These are phyloP conservation scores for Aplodontia rufa DNA, from an alignment of 2,113 vertebrate species.

Conservation along the genomic window DNA sequence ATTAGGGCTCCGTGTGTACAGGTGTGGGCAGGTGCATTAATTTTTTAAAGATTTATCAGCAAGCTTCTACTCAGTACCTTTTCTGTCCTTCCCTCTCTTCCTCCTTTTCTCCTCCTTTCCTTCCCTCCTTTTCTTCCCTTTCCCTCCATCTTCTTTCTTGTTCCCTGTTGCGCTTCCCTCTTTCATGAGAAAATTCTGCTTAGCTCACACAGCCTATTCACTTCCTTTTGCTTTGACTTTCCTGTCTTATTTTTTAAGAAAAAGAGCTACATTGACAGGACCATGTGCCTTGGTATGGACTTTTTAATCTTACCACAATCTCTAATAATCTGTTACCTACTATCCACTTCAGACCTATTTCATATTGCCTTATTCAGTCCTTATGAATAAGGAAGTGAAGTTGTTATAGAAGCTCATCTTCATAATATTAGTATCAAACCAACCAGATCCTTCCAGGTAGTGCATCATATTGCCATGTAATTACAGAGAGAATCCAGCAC, in stretches of 20 bases:
- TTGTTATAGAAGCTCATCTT: background rate
- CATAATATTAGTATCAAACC: background rate
- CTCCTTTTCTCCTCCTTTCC: background rate
- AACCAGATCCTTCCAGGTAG: background rate
- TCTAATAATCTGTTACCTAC: background rate
- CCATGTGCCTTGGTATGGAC: background rate
- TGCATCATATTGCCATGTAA: background rate
- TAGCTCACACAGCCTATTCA: background rate
- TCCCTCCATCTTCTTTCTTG: fast-evolving
- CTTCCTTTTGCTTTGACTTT: background rate
- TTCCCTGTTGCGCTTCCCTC: background rate
- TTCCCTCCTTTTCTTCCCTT: background rate
- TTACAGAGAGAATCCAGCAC: background rate
- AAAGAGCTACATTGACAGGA: background rate
- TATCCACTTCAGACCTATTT: background rate
- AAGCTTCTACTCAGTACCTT: background rate
- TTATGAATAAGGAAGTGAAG: background rate
- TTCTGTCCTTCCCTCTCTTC: background rate
- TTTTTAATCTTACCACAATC: background rate
- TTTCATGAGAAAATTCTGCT: background rate
- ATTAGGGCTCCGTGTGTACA: background rate
- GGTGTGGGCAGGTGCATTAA: background rate
- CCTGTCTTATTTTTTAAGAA: background rate
- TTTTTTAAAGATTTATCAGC: background rate
- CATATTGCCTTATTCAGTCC: background rate